Conservation (phyloP, 2,113 vertebrate species). For the Clarias gariepinus region DNA sequence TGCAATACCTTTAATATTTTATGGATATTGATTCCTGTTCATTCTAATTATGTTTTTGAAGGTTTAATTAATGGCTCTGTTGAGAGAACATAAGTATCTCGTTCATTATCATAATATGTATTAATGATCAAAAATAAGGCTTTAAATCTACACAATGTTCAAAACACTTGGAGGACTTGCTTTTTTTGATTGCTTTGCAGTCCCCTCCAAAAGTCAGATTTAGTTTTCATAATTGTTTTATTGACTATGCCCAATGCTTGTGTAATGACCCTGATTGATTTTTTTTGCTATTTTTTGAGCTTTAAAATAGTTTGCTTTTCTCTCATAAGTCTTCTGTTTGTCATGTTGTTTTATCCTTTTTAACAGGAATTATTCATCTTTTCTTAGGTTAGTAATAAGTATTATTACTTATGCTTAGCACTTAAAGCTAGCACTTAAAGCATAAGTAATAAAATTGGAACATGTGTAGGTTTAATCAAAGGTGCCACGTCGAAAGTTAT, state of each 20-base stretch:
- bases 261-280: too few species aligned
- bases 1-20: background rate
- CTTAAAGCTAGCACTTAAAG: too few species aligned
- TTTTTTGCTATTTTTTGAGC: background rate
- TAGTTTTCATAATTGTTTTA: too few species aligned
- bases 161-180: background rate
- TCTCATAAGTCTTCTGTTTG: background rate
- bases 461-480: too few species aligned
- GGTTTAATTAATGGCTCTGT: background rate
- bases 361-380: too few species aligned
- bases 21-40: background rate
- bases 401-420: too few species aligned
- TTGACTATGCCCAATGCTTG: background rate
- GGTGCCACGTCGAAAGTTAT: too few species aligned
- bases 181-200: background rate
- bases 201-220: too few species aligned
- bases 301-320: background rate
- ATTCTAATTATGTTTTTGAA: conserved; percentile 8
- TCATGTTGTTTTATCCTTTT: too few species aligned
- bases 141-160: background rate
- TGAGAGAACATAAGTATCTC: background rate
- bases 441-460: too few species aligned
- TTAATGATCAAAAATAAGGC: background rate
- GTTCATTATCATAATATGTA: background rate
- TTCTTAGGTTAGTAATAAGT: too few species aligned